phyloP scores from a whole-genome alignment of 2,888 invertebrate genomes.

The Ormyrus nitidulus region DNA sequence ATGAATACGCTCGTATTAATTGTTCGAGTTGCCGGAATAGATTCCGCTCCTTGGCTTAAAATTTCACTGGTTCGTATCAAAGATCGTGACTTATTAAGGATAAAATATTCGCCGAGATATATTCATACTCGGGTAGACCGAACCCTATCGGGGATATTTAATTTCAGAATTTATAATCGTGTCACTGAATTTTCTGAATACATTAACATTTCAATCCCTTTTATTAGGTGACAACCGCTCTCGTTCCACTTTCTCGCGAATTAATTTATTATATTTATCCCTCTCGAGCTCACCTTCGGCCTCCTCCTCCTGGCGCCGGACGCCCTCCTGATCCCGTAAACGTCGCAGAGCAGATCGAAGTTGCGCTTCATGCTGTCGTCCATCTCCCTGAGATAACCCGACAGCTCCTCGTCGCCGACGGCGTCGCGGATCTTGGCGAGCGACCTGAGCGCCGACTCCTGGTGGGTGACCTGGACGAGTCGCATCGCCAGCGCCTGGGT shows the following conservation, averaged over 20 bases:
- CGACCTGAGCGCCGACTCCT: slow-evolving; percentile 83
- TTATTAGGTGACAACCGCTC: neutral
- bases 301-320: neutral
- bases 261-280: neutral
- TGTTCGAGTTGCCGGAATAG: too few relatives aligned
- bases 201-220: neutral
- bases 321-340: slow-evolving; percentile 76
- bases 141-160: too few relatives aligned
- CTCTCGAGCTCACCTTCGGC: slow-evolving; percentile 17
- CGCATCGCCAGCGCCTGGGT: slow-evolving; percentile 74
- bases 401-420: slow-evolving; percentile 82
- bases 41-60: too few relatives aligned
- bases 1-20: too few relatives aligned
- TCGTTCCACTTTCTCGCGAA: neutral
- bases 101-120: too few relatives aligned
- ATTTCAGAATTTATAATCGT: too few relatives aligned
- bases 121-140: too few relatives aligned
- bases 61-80: too few relatives aligned
- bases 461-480: slow-evolving; percentile 75
- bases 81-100: too few relatives aligned
- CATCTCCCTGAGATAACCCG: slow-evolving; percentile 75
- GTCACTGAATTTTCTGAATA: neutral
- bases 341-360: slow-evolving; percentile 80
- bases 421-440: slow-evolving; percentile 83
- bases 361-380: slow-evolving; percentile 77